Base-by-base conservation (phyloP, 37 sponge, comb jelly and placozoan species). In the Ianthella basta region DNA sequence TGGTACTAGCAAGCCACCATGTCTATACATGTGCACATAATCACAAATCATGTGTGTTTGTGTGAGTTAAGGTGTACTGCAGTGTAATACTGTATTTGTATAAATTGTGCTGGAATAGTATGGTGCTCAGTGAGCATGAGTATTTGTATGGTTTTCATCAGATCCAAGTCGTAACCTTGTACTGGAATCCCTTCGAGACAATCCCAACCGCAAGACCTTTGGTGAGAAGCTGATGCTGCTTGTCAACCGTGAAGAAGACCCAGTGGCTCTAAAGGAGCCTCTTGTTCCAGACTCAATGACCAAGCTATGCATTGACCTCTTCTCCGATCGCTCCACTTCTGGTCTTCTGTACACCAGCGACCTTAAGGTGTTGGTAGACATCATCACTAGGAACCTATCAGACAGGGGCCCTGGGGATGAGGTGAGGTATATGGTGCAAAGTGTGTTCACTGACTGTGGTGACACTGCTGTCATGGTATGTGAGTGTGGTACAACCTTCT, bases 171-270 rank as follows among this genome's bases (percentile, higher is more conserved):
- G 83, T n/a, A 94, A 91, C 37, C 55, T 86, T 23, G 92, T 95
- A 50, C 92, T 95, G 95, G 64, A 82, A 24, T 90, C 84, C 6
- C 82, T 95, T 24, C 79, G 59, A 79, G 64, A 55, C 60, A 50
- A 57, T 15, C 79, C 85, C 8, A 89, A 92, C 54, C 84, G 85
- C 0, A 85, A 86, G 25, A 60, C 36, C 30, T 92, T 95, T 73
- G 84, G 95, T 65, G 95, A 95, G 86, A 95, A 95, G 72, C 83
- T 95, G 64, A 89, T 95, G 88, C 75, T 89, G 32, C 80, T 95
- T 25, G 81, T 95, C 72, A 95, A 95, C 83, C 86, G 95, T 83
- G 95, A 81, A 85, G 95, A 95, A 63, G 95, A 95, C 59, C 95
- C 95, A 35, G 95, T 95, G 56, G 89, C 87, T 33, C 84, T 94